Conservation (phyloP, 2,888 invertebrate species). For the Melieria picta region DNA sequence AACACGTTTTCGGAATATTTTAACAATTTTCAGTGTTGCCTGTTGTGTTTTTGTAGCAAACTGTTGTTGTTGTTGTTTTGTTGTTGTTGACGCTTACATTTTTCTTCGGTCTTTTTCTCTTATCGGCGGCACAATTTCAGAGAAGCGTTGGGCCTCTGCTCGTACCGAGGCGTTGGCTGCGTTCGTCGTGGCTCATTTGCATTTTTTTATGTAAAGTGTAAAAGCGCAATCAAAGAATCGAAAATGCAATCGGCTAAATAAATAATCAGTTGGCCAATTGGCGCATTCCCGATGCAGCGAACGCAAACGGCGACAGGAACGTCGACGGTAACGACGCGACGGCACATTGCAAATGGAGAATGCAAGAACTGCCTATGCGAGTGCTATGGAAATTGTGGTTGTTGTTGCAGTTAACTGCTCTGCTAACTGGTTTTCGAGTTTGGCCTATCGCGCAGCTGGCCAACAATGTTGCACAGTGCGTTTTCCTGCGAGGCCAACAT, state of each 20-base stretch:
- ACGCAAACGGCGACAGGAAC: neutral
- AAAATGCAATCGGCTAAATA: slow-evolving; percentile 19
- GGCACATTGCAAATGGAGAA: neutral
- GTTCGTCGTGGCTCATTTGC: slow-evolving; percentile 1
- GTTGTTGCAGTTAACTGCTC: too few relatives aligned
- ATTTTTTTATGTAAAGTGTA: slow-evolving; percentile 5
- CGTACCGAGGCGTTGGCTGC: neutral
- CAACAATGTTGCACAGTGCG: too few relatives aligned
- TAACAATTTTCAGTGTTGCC: slow-evolving; percentile 37
- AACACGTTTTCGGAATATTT: slow-evolving; percentile 58
- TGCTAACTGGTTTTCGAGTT: too few relatives aligned
- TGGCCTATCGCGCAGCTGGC: too few relatives aligned
- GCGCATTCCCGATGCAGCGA: too few relatives aligned
- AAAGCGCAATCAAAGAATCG: neutral
- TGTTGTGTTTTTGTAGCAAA: neutral
- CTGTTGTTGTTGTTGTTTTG: slow-evolving; percentile 3
- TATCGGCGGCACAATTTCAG: neutral
- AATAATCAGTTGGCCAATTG: neutral
- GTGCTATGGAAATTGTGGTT: neutral
- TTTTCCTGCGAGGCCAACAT: too few relatives aligned
- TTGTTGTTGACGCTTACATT: slow-evolving; percentile 8
- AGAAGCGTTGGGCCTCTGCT: too few relatives aligned
- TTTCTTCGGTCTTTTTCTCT: neutral
- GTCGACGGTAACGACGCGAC: neutral
- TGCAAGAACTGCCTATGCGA: neutral